Percentiles rank a stretch among this genome's conserved stretches.
Evolutionary conservation across 30 jellyfish, hydroid and myxozoan species (phyloP).

Genomic region (Rhopilema esculentum): DNA sequence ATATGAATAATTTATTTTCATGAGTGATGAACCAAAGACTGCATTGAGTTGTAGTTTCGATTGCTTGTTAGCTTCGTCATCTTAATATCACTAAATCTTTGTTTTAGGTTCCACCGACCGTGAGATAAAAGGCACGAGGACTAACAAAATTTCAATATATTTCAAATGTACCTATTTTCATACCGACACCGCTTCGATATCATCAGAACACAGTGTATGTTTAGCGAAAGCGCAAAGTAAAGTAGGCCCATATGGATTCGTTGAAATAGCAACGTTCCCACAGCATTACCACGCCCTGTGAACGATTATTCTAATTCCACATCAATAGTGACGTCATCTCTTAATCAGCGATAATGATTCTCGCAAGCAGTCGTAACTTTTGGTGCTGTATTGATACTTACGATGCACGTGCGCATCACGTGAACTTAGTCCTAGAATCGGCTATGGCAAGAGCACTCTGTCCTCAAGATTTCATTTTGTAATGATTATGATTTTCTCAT

Average conservation of each 20-base stretch:
- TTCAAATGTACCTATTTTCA: not conserved
- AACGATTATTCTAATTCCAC: not conserved
- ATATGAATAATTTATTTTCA: too few relatives aligned
- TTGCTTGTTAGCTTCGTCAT: not conserved
- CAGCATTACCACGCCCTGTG: not conserved
- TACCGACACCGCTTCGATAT: not conserved
- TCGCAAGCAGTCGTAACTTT: not conserved
- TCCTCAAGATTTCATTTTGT: too few relatives aligned
- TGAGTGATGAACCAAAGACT: too few relatives aligned
- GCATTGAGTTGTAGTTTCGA: too few relatives aligned
- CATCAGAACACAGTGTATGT: not conserved
- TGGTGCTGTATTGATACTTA: not conserved
- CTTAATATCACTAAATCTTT: not conserved
- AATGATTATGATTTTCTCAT: too few relatives aligned
- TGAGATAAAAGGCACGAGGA: not conserved
- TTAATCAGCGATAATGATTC: not conserved
- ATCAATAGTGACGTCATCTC: not conserved
- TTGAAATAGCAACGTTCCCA: too few relatives aligned
- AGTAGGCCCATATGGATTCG: too few relatives aligned
- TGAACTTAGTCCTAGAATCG: too few relatives aligned
- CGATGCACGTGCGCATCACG: too few relatives aligned
- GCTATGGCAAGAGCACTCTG: too few relatives aligned
- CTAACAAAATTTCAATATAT: not conserved
- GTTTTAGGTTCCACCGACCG: constrained; percentile 45
- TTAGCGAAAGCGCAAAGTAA: too few relatives aligned